phyloP scores from a whole-genome alignment of 2,888 invertebrate genomes.

The Oligia strigilis region DNA sequence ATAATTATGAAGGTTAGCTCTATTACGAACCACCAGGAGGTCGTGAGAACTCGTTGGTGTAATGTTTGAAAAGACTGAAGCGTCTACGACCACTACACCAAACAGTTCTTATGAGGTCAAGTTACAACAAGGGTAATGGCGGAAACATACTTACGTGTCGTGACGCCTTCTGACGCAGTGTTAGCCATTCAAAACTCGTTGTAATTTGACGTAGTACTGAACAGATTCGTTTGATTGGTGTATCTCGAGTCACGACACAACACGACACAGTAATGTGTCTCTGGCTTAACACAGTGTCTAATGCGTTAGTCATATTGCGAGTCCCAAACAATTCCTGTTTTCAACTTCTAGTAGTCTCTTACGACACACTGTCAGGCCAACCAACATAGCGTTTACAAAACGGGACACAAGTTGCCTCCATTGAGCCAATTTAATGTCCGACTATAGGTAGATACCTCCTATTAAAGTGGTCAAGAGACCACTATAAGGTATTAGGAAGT shows the following conservation, averaged over 20 bases:
- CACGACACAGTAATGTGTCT: too few relatives aligned
- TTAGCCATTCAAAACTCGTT: too few relatives aligned
- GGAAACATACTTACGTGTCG: too few relatives aligned
- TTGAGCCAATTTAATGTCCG: not conserved
- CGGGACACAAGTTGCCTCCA: not conserved
- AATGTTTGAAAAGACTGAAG: not conserved
- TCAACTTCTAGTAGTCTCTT: not conserved
- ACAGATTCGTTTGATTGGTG: too few relatives aligned
- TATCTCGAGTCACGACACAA: too few relatives aligned
- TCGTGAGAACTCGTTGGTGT: not conserved
- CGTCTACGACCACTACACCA: not conserved
- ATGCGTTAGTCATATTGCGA: not conserved
- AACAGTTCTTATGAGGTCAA: not conserved
- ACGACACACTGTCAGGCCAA: not conserved
- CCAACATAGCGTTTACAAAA: not conserved
- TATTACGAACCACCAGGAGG: not conserved
- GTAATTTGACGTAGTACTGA: too few relatives aligned
- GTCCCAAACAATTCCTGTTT: not conserved
- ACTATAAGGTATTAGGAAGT: too few relatives aligned
- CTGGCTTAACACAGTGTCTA: too few relatives aligned
- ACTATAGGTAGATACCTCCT: not conserved
- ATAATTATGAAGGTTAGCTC: too few relatives aligned
- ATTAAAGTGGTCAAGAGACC: too few relatives aligned
- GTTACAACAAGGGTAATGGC: not conserved
- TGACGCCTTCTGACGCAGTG: too few relatives aligned